Base-by-base conservation (phyloP, 2,888 invertebrate genomes). In the Galerucella calmariensis region DNA sequence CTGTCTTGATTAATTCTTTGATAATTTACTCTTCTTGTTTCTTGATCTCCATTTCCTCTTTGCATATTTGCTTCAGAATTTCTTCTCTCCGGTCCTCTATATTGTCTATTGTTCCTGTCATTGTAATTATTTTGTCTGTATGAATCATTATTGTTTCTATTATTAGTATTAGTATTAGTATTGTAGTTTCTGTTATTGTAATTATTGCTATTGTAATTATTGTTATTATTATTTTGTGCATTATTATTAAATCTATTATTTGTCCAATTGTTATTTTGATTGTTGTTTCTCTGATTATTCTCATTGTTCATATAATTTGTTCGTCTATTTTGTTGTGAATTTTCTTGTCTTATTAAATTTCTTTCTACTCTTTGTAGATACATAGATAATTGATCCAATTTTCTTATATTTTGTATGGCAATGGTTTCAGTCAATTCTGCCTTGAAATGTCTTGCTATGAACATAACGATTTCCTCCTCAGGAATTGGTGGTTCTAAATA, bases 401-500 rank as follows among this genome's bases (percentile, higher is more conserved):
- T 46, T 46, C 46, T 46, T 46, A 27, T 27, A 27, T 27, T 27
- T 27, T 8, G 56, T 9, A 6, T 56, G 11, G 8, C 11, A 8
- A 6, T 11, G 8, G 8, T 56, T 12, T 56, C n/a, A n/a, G n/a
- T n/a, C n/a, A n/a, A n/a, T n/a, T n/a, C n/a, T n/a, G 56, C n/a
- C 16, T 56, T 56, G 56, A 56, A 56, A 56, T 56, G 56, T 5
- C 56, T 56, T 16, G 56, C 56, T 56, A 56, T 56, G 16, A 56
- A 56, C 16, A 16, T 56, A 16, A 56, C 56, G 2, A 56, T 56
- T 16, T 56, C 56, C n/a, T 56, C n/a, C 16, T 56, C 56, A 56
- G 56, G 56, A 56, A 56, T 56, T 56, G 56, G 56, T 56, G 56
- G 56, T 56, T 56, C n/a, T 5, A 56, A 56, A 56, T 56, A 56